These are phyloP conservation scores for Macquaria ambigua DNA, from an alignment of 2,113 vertebrate species.

Conservation along the genomic window DNA sequence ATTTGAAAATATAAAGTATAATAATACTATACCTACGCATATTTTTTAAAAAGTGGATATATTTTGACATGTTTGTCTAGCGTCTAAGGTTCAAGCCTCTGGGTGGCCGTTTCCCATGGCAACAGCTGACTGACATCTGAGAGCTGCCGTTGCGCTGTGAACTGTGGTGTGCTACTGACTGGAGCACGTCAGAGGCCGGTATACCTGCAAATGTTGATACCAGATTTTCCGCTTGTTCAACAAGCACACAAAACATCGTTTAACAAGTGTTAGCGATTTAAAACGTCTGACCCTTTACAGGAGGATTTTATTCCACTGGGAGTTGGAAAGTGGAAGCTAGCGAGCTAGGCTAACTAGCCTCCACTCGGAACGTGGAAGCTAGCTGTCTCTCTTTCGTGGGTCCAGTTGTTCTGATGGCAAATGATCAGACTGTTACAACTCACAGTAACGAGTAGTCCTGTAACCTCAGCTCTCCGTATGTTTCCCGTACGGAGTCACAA, in stretches of 20 bases:
- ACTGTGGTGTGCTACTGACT: background rate
- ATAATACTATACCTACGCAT: too few relatives aligned
- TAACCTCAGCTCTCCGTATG: too few relatives aligned
- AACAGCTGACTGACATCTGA: slow-evolving; percentile 17
- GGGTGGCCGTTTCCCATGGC: slow-evolving; percentile 2
- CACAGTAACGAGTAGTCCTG: too few relatives aligned
- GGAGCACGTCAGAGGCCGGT: background rate
- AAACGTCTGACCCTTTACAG: background rate
- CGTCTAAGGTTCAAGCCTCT: background rate
- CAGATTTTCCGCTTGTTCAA: background rate
- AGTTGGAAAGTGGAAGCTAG: background rate
- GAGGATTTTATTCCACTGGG: background rate
- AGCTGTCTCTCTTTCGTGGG: too few relatives aligned
- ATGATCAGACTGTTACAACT: too few relatives aligned
- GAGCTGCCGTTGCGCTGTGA: background rate
- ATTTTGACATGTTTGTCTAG: background rate
- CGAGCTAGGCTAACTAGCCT: background rate
- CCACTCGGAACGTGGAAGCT: background rate
- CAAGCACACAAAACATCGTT: background rate
- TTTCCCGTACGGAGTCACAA: too few relatives aligned
- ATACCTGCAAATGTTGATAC: background rate
- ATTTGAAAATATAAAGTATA: too few relatives aligned
- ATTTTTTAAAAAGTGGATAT: background rate
- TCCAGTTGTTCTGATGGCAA: too few relatives aligned
- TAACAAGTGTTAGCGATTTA: background rate